Percentiles rank a stretch among this genome's conserved stretches.
These are phyloP conservation scores for Ptyas mucosa DNA, from an alignment of 2,113 vertebrate species.

Conservation along the genomic window DNA sequence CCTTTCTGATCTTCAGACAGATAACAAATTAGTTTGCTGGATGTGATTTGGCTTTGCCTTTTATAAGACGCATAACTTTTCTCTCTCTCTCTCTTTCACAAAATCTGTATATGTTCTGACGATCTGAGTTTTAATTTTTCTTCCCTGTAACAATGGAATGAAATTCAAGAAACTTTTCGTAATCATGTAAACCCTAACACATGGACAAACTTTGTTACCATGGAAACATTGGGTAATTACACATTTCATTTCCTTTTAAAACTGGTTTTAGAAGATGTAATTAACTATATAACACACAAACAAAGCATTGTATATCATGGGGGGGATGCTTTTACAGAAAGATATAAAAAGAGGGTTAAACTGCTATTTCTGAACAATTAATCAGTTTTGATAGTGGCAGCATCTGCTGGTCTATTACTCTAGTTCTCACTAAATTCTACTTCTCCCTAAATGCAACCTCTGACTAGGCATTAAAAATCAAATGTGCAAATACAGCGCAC, in stretches of 20 bases:
- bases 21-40: slow-evolving; percentile 40
- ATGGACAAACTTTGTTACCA: slow-evolving; percentile 63
- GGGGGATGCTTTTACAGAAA: slow-evolving; percentile 59
- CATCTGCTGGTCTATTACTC: slow-evolving; percentile 64
- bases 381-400: slow-evolving; percentile 49
- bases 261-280: slow-evolving; percentile 68
- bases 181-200: slow-evolving; percentile 57
- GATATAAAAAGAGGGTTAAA: slow-evolving; percentile 60
- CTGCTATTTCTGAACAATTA: slow-evolving; percentile 58
- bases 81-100: slow-evolving; percentile 47
- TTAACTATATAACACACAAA: slow-evolving; percentile 63
- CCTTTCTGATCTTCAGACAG: slow-evolving; percentile 28
- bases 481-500: slow-evolving; percentile 44
- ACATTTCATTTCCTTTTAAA: slow-evolving; percentile 69
- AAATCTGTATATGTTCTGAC: slow-evolving; percentile 53
- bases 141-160: slow-evolving; percentile 35
- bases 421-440: slow-evolving; percentile 68
- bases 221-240: slow-evolving; percentile 71
- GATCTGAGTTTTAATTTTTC: slow-evolving; percentile 56
- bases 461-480: slow-evolving; percentile 45
- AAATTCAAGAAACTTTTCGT: slow-evolving; percentile 64
- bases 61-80: slow-evolving; percentile 56
- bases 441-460: slow-evolving; percentile 61
- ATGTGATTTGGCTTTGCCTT: slow-evolving; percentile 42
- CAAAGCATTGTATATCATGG: slow-evolving; percentile 45